A percentile compares a stretch with the other conserved stretches of the same genome.
Conservation (phyloP, 2,888 invertebrate genomes). For the Pollenia angustigena region DNA sequence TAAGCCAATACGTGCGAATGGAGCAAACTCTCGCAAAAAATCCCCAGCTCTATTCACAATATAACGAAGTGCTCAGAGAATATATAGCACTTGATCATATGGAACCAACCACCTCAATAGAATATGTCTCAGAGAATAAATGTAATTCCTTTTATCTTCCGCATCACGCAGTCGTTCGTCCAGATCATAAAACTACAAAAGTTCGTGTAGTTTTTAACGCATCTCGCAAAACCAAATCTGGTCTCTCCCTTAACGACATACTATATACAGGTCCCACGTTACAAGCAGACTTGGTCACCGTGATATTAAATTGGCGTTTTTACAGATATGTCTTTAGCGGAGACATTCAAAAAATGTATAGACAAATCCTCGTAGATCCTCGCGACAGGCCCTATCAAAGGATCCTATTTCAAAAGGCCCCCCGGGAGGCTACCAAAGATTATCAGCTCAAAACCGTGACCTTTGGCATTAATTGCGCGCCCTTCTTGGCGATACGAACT, state of each 20-base stretch:
- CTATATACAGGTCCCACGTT: background rate
- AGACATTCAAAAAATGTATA: background rate
- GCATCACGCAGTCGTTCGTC: no score
- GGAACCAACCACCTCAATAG: background rate
- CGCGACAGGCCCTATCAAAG: no score
- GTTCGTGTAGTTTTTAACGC: no score
- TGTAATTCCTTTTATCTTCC: background rate
- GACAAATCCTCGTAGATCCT: no score
- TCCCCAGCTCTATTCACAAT: background rate
- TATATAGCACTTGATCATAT: constrained; percentile 15
- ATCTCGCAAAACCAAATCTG: no score
- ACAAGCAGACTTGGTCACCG: background rate
- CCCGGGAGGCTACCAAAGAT: background rate
- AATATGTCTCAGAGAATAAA: background rate
- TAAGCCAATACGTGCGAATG: no score
- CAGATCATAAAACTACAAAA: no score
- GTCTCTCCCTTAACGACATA: constrained; percentile 11
- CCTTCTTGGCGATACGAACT: background rate
- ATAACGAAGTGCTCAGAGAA: constrained; percentile 18
- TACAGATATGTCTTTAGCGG: constrained; percentile 36
- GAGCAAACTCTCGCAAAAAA: no score
- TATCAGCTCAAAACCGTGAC: background rate
- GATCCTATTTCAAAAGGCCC: constrained; percentile 8
- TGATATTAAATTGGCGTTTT: constrained; percentile 28
- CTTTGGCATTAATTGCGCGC: background rate